Conservation (phyloP, 1,140 invertebrate genomes). For the Zaprionus lachaisei region DNA sequence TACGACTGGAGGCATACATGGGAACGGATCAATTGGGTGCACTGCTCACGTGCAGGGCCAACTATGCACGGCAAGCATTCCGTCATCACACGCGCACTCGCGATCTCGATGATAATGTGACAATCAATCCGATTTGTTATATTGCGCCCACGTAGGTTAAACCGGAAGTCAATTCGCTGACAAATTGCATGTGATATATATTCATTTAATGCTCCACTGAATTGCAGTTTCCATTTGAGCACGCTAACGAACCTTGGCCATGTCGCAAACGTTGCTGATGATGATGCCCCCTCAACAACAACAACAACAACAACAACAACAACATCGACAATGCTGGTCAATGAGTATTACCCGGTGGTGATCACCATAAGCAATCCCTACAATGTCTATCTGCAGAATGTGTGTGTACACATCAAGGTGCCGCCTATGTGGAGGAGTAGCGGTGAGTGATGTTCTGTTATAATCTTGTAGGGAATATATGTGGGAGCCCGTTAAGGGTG, state of each 20-base stretch:
- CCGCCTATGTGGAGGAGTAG: constrained; percentile 67
- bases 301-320: constrained; percentile 14
- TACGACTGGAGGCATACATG: constrained; percentile 73
- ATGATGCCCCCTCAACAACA: not conserved
- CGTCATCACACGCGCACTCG: constrained; percentile 74
- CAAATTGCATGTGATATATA: constrained; percentile 32
- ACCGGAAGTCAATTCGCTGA: constrained; percentile 45
- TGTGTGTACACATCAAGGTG: constrained; percentile 76
- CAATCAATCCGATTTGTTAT: constrained; percentile 80
- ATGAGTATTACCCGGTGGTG: constrained; percentile 81
- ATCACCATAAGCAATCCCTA: constrained; percentile 75
- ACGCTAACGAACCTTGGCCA: constrained; percentile 78
- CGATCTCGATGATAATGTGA: constrained; percentile 82
- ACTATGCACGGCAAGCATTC: constrained; percentile 62
- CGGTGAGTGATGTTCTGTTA: constrained; percentile 60
- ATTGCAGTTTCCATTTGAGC: constrained; percentile 79
- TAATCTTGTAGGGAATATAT: not conserved
- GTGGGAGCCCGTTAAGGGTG: not conserved
- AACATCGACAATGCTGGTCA: constrained; percentile 75
- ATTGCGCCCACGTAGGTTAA: constrained; percentile 83
- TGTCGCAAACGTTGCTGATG: constrained; percentile 28
- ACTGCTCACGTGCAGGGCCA: constrained; percentile 66
- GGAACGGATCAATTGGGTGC: constrained; percentile 76
- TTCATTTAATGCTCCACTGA: constrained; percentile 56
- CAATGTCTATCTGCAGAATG: constrained; percentile 80